These are phyloP conservation scores for Agrotis ipsilon DNA, from an alignment of 2,888 invertebrate species.

Conservation along the genomic window DNA sequence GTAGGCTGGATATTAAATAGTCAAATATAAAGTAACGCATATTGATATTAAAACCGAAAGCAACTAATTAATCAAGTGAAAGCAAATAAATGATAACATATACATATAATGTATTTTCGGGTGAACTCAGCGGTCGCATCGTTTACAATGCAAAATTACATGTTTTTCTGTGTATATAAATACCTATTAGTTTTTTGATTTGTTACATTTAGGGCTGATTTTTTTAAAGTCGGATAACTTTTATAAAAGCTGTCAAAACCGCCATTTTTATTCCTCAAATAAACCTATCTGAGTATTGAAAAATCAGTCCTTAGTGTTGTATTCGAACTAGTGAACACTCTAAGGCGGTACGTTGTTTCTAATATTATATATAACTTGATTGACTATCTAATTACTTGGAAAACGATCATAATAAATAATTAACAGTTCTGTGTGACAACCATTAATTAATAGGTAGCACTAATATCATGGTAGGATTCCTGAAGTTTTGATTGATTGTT, in stretches of 20 bases:
- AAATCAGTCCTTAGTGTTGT: too few relatives aligned
- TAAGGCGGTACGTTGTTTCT: slow-evolving; percentile 21
- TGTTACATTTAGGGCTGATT: too few relatives aligned
- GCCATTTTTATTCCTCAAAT: too few relatives aligned
- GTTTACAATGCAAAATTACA: slow-evolving; percentile 10
- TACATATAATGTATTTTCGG: slow-evolving; percentile 13
- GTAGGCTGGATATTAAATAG: slow-evolving; percentile 11
- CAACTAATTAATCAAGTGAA: slow-evolving; percentile 36
- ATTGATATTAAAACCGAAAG: slow-evolving; percentile 1
- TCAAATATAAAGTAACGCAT: not conserved
- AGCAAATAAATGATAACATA: slow-evolving; percentile 29
- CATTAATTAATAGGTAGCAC: not conserved
- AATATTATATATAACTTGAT: slow-evolving; percentile 42
- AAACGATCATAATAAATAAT: slow-evolving; percentile 20
- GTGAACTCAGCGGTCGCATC: slow-evolving; percentile 17
- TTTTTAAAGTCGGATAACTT: too few relatives aligned
- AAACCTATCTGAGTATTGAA: too few relatives aligned
- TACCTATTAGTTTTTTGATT: slow-evolving; percentile 13
- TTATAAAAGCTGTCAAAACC: too few relatives aligned
- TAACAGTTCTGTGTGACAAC: slow-evolving; percentile 6
- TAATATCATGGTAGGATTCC: not conserved
- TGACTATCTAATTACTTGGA: slow-evolving; percentile 22
- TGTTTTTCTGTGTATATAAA: not conserved
- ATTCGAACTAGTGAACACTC: slow-evolving; percentile 18
- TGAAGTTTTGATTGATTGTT: not conserved